Evolutionary conservation across 2,888 invertebrate genomes (phyloP), one percentile per base, ranked within the genome.

Genomic region (Eupeodes luniger): DNA sequence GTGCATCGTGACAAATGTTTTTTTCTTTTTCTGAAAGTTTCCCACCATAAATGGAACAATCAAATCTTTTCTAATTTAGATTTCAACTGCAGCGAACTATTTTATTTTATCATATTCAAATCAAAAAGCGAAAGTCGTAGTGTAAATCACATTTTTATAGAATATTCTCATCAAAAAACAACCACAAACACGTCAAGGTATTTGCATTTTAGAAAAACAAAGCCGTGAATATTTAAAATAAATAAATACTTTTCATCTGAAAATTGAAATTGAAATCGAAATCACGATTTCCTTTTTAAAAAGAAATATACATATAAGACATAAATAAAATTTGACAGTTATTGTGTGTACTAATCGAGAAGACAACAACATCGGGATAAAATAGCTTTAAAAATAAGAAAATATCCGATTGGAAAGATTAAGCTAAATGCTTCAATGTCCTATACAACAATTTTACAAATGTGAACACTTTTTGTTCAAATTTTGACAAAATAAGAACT

Each of bases 241-340:
- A 19, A 12, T 5, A 34, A 14, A 49, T 49, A 34, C 49, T 61
- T 66, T 27, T 49, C 5, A 36, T 36, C 12, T 47, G 6, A 47
- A n/a, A 83, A 27, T 27, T 27, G 27, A 40, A 40, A 78, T 83
- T 75, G 79, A 84, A 84, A 84, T 62, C 79, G 74, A 84, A 84
- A 84, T 79, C 83, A 79, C 84, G 84, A 70, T 82, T 77, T 82
- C 64, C 19, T 66, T 10, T 66, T 10, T 10, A 44, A 40, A 44
- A 55, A 67, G 0, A 53, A 16, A 64, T 14, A 14, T 14, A 49
- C 12, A 7, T 49, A 49, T 49, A 27, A 27, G 14, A 11, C 11
- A 14, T 61, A 40, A 61, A 61, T 12, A 34, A 59, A 59, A 59
- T 59, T 9, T 11, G 27, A 27, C 12, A 16, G 11, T 40, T 2